Percentiles rank a stretch among this genome's conserved stretches.
These are phyloP conservation scores for Calliscelio sp. DNA, from an alignment of 2,888 invertebrate genomes.

Conservation along the genomic window DNA sequence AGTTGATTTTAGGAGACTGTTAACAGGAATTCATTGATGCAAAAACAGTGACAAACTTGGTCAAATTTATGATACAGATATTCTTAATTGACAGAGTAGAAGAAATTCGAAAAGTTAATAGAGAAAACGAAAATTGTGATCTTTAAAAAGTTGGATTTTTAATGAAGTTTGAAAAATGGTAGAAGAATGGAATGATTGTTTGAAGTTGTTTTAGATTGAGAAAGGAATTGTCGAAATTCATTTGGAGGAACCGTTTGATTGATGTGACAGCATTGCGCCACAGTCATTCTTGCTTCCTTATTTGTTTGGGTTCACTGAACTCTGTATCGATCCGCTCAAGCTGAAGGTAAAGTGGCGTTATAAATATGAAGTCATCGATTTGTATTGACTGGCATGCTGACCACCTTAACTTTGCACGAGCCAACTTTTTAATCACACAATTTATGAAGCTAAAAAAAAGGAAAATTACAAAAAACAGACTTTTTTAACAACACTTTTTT, in stretches of 20 bases:
- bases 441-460: too few species aligned
- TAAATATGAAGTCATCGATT: constrained; percentile 54
- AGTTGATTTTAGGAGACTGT: too few species aligned
- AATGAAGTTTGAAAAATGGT: too few species aligned
- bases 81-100: too few species aligned
- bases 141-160: too few species aligned
- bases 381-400: constrained; percentile 47
- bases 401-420: constrained; percentile 13
- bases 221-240: too few species aligned
- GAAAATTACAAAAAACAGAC: not conserved
- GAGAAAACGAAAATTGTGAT: too few species aligned
- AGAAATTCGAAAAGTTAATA: too few species aligned
- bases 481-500: not conserved
- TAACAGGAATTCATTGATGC: too few species aligned
- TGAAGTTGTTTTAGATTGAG: too few species aligned
- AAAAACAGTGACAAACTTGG: too few species aligned
- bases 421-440: constrained; percentile 24
- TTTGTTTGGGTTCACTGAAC: constrained; percentile 58
- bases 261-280: not conserved
- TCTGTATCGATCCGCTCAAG: constrained; percentile 39
- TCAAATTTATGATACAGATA: too few species aligned
- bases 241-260: constrained; percentile 7
- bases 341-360: constrained; percentile 45
- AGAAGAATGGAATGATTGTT: not conserved
- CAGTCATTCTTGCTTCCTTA: constrained; percentile 39